Conservation (phyloP, 2,113 vertebrate genomes). For the Natator depressus region DNA sequence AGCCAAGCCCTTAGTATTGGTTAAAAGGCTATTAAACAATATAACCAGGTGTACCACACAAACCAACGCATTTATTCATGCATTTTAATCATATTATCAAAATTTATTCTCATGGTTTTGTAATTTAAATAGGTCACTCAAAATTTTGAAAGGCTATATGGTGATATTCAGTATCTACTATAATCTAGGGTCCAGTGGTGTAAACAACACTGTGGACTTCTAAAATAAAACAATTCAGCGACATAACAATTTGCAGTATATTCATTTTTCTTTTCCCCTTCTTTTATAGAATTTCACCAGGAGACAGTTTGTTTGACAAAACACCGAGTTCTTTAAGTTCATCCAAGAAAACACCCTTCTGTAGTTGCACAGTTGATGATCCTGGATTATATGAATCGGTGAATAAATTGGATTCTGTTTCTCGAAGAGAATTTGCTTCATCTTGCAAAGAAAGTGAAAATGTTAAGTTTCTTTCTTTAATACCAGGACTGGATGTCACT, state of each 20-base stretch:
- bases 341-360: slow-evolving; percentile 70
- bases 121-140: background rate
- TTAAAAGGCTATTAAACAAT: slow-evolving; percentile 1
- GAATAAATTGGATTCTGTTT: slow-evolving; percentile 43
- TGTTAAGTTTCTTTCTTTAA: slow-evolving; percentile 76
- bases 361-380: slow-evolving; percentile 76
- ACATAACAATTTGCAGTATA: background rate
- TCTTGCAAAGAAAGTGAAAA: slow-evolving; percentile 77
- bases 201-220: background rate
- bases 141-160: background rate
- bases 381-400: background rate
- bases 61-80: background rate
- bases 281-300: slow-evolving; percentile 83
- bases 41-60: background rate
- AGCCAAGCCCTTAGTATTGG: background rate
- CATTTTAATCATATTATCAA: background rate
- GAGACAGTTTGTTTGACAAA: slow-evolving; percentile 89
- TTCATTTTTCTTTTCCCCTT: slow-evolving; percentile 12
- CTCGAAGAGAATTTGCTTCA: slow-evolving; percentile 37
- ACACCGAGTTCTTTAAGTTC: slow-evolving; percentile 59
- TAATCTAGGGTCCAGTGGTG: background rate
- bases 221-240: background rate
- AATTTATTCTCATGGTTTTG: background rate
- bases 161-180: background rate
- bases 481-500: slow-evolving; percentile 88